Evolutionary conservation across 2,113 vertebrate genomes (phyloP), one percentile per base, ranked within the genome.

Genomic region (Edolisoma coerulescens): DNA sequence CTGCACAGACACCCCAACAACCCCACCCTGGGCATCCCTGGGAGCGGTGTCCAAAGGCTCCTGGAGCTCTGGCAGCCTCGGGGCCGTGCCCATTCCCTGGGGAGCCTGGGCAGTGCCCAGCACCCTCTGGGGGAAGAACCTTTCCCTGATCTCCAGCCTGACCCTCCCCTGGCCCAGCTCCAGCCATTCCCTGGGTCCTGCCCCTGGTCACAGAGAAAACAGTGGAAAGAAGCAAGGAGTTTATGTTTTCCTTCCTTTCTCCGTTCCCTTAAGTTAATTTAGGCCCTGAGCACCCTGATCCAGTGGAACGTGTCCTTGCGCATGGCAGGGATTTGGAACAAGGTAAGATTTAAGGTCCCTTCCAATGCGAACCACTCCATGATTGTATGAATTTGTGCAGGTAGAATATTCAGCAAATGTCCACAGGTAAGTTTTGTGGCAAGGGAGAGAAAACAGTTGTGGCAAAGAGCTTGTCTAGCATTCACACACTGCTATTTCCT

Each of bases 1-100:
- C 41, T 54, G 41, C 49, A 0, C 84, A n/a, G 37, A 28, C 22
- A 23, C n/a, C 24, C 41, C n/a, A 79, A 4, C 49, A 80, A 9
- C 6, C 35, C 35, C 65, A 70, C 4, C 67, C 64, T 78, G 64
- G 1, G 10, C 56, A 53, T 16, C 28, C 45, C 53, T 69, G 63
- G 2, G 1, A 44, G 52, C 1, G 0, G 0, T 70, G 11, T 7
- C 49, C 75, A 56, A 71, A 41, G 0, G 0, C 41, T 27, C 65
- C 65, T 49, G 75, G 57, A 71, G 67, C 85, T 71, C 67, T 64
- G 75, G 56, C 41, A 79, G 65, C 65, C 49, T 32, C 3, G 35
- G 75, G 75, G 20, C 49, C 0, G 42, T 49, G 49, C 11, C 49
- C 67, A 80, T 63, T 54, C 57, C 85, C 85, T 79, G 64, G 56